These are phyloP conservation scores for Microctenopoma lineatum DNA, from an alignment of 2,797 vertebrate genomes.

Conservation along the genomic window DNA sequence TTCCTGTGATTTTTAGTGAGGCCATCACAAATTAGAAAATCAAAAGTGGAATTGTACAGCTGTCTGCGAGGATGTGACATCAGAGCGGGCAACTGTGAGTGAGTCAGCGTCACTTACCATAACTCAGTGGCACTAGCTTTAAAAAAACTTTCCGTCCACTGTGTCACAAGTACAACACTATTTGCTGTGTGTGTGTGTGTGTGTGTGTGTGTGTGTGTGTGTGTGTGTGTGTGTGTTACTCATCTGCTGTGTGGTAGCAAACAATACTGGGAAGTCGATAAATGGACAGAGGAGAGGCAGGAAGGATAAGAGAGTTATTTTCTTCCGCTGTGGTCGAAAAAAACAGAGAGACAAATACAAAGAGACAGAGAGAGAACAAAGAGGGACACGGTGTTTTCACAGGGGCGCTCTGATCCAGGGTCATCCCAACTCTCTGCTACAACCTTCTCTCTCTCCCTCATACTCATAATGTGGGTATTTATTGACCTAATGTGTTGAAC, in stretches of 20 bases:
- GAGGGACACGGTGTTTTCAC: constrained; percentile 53
- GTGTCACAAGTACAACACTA: neutral
- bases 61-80: neutral
- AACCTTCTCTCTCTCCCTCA: neutral
- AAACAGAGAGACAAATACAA: neutral
- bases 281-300: constrained; percentile 42
- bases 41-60: neutral
- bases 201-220: constrained; percentile 1
- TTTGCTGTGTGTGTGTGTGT: too few relatives aligned
- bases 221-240: constrained; percentile 3
- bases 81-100: neutral
- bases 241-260: too few relatives aligned
- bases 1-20: too few relatives aligned
- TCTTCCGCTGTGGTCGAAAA: constrained; percentile 27
- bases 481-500: too few relatives aligned
- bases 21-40: neutral
- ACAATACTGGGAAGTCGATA: constrained; percentile 61
- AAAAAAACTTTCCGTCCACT: neutral
- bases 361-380: neutral
- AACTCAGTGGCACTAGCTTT: neutral
- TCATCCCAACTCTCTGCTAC: constrained; percentile 8
- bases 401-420: constrained; percentile 19
- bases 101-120: neutral
- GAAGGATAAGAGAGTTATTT: constrained; percentile 66
- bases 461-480: too few relatives aligned